phyloP scores from a whole-genome alignment of 2,113 vertebrate genomes.

The Rousettus leschenaultii region DNA sequence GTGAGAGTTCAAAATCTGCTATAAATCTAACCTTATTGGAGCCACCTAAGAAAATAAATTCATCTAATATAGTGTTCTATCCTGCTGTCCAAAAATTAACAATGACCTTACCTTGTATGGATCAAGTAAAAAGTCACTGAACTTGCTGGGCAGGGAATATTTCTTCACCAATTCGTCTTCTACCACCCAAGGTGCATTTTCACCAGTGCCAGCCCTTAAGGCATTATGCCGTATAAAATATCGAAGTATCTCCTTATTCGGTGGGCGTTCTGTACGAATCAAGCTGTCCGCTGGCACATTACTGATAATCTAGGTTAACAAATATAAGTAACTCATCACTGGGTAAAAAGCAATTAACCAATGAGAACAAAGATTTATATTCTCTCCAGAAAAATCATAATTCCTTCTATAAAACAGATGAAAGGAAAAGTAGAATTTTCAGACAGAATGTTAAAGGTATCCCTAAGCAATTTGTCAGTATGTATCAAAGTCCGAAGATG shows the following conservation, averaged over 20 bases:
- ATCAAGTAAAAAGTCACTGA: conserved; percentile 96
- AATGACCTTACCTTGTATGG: conserved; percentile 91
- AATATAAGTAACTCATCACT: conserved; percentile 29
- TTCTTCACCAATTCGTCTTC: conserved; percentile 97
- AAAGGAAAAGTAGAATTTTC: neutral
- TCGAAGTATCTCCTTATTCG: conserved; percentile 98
- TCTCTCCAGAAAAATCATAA: neutral
- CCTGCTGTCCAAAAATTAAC: neutral
- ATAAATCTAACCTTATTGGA: neutral
- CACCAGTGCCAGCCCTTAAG: conserved; percentile 90
- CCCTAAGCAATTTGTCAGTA: neutral
- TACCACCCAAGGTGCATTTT: conserved; percentile 97
- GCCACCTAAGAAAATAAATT: neutral
- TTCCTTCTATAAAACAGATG: neutral
- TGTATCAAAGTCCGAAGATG: conserved; percentile 12
- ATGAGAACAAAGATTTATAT: neutral
- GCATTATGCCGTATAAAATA: conserved; percentile 97
- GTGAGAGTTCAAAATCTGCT: conserved; percentile 29
- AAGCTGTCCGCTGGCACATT: conserved; percentile 93
- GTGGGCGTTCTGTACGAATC: conserved; percentile 93
- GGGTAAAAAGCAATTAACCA: neutral
- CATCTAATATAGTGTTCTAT: neutral
- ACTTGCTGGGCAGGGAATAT: conserved; percentile 96
- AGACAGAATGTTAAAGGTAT: conserved; percentile 36
- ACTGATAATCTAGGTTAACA: conserved; percentile 90